Conservation (phyloP, 2,797 vertebrate species). For the Halcyon smyrnensis region DNA sequence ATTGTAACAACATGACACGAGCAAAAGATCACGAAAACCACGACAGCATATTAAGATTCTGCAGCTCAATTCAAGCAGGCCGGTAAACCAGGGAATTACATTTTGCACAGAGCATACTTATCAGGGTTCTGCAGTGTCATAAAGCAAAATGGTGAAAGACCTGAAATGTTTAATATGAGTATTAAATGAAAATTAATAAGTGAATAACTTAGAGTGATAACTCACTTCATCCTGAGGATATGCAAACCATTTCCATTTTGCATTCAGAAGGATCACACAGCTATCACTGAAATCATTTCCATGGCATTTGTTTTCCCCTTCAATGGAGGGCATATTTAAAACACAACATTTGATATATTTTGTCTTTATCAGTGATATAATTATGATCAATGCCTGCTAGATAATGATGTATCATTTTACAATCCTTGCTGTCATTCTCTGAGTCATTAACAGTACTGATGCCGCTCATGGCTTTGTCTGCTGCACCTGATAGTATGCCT, state of each 20-base stretch:
- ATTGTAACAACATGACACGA: background rate
- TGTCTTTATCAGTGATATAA: background rate
- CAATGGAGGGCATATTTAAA: background rate
- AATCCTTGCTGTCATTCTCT: background rate
- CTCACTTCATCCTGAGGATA: background rate
- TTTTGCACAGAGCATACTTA: background rate
- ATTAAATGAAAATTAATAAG: constrained; percentile 10
- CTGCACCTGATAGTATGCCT: background rate
- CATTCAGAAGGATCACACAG: background rate
- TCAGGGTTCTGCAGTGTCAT: background rate
- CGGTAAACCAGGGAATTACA: constrained; percentile 1
- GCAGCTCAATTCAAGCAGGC: background rate
- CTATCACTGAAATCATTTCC: background rate
- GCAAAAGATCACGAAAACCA: background rate
- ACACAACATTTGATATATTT: background rate
- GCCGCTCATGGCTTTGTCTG: background rate
- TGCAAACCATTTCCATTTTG: background rate
- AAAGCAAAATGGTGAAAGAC: background rate
- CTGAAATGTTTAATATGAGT: background rate
- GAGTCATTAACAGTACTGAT: background rate
- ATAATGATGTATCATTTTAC: background rate
- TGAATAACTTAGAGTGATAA: background rate
- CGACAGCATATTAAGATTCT: background rate
- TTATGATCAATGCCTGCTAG: background rate
- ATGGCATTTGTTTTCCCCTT: background rate